These are phyloP conservation scores for Taeniopygia guttata DNA, from an alignment of 2,797 vertebrate species.

Conservation along the genomic window DNA sequence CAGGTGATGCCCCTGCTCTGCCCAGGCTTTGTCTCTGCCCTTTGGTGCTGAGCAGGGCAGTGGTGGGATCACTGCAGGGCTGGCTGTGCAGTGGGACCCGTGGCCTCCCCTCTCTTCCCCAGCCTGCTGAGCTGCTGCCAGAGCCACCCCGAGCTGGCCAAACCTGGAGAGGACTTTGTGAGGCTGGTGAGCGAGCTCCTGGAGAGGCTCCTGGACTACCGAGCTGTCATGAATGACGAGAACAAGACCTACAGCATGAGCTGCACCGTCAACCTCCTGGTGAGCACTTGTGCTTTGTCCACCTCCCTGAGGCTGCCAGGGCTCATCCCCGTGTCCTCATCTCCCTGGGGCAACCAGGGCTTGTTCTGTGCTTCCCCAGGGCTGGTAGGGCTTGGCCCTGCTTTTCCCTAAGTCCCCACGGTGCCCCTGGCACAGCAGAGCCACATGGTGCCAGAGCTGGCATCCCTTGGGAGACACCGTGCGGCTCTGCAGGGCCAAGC, in stretches of 20 bases:
- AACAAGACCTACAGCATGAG: constrained; percentile 71
- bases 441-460: accelerated
- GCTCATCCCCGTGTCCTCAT: not conserved
- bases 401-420: accelerated
- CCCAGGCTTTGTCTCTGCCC: not conserved
- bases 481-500: not conserved
- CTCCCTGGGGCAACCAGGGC: not conserved
- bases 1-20: not conserved
- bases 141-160: constrained; percentile 19
- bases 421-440: not conserved
- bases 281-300: not conserved
- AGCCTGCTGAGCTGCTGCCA: constrained; percentile 57
- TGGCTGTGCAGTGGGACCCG: accelerated
- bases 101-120: not conserved
- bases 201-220: constrained; percentile 65
- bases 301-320: too few relatives aligned
- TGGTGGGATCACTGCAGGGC: not conserved
- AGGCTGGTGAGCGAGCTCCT: constrained; percentile 41
- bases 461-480: accelerated
- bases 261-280: constrained; percentile 68
- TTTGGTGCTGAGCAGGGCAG: not conserved
- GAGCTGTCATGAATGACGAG: constrained; percentile 54
- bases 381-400: not conserved
- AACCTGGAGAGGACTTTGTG: constrained; percentile 23
- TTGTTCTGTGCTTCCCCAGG: not conserved